Evolutionary conservation across 2,888 invertebrate species (phyloP), one percentile per base, ranked within the genome.

Genomic region (Gerris lacustris): DNA sequence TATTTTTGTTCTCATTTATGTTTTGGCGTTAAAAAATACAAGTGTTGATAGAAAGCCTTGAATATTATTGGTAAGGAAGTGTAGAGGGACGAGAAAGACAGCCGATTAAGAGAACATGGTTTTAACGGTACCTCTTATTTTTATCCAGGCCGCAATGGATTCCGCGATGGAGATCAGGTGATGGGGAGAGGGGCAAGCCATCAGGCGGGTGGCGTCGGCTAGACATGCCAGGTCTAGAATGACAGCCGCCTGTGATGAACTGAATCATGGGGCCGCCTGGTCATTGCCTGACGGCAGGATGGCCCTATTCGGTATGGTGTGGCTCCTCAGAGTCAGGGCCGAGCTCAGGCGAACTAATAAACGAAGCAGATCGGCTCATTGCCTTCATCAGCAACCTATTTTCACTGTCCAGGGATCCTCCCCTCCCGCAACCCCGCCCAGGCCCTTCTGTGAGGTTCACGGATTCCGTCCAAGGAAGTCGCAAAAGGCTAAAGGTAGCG

Each of bases 251-350:
- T 45, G 67, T 17, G 44, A 67, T 45, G 67, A 45, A 44, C 67
- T 67, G 44, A 72, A 70, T 69, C 70, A 71, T 72, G 67, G 73
- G 74, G 72, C 73, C 83, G 15, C 15, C 55, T 55, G 55, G 55
- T 55, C 55, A 55, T 15, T 15, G 55, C 55, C 55, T 55, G 55
- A 55, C 55, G 55, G 55, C 55, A 86, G 85, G 84, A 90, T 90
- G 90, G 91, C 91, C 85, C 87, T 90, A 79, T 90, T 91, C 85
- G 90, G 90, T 82, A 88, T 90, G 86, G 90, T 90, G 83, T 90
- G 90, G 90, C 85, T 90, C 81, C 82, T 90, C 81, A 88, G 90
- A 79, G 88, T 90, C 82, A 88, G 90, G 81, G 87, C 89, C 77
- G 89, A 90, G 80, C 86, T 90, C 81, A 88, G 89, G 80, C 86